These are phyloP conservation scores for Danio rerio DNA, from an alignment of 2,113 vertebrate species.

Conservation along the genomic window DNA sequence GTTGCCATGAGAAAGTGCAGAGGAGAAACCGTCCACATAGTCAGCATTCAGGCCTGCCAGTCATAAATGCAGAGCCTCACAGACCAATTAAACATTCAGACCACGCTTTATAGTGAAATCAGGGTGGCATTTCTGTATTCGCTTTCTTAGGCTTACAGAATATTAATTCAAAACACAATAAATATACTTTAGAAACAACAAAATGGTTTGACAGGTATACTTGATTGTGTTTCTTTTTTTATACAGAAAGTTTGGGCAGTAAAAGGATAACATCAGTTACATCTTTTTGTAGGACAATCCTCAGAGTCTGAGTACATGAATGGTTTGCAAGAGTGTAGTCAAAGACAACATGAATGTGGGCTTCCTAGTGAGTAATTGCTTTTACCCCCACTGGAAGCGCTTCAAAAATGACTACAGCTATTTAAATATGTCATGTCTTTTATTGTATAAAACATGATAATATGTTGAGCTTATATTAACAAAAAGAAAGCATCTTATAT, in stretches of 20 bases:
- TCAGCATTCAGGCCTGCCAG: conserved; percentile 76
- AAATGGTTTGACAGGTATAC: not conserved
- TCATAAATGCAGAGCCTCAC: not conserved
- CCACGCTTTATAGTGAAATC: not conserved
- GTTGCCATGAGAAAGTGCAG: conserved; percentile 76
- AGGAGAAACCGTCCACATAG: conserved; percentile 73
- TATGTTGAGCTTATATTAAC: not conserved
- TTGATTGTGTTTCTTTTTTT: not conserved
- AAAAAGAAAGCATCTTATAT: too few relatives aligned
- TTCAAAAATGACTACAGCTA: too few relatives aligned
- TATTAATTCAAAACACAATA: too few relatives aligned
- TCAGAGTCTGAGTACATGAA: too few relatives aligned
- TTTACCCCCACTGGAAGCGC: too few relatives aligned
- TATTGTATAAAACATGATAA: not conserved
- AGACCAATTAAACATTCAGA: not conserved
- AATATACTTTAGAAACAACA: too few relatives aligned
- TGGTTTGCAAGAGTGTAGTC: too few relatives aligned
- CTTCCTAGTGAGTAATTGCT: too few relatives aligned
- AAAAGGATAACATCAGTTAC: not conserved
- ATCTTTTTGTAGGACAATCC: not conserved
- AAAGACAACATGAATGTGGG: too few relatives aligned
- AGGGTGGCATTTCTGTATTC: not conserved
- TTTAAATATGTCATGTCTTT: not conserved
- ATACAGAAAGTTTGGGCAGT: not conserved
- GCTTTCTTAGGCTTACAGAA: not conserved